A percentile compares a stretch with the other conserved stretches of the same genome.
phyloP scores from a whole-genome alignment of 2,888 invertebrate genomes.

The Drosophila ustulata region DNA sequence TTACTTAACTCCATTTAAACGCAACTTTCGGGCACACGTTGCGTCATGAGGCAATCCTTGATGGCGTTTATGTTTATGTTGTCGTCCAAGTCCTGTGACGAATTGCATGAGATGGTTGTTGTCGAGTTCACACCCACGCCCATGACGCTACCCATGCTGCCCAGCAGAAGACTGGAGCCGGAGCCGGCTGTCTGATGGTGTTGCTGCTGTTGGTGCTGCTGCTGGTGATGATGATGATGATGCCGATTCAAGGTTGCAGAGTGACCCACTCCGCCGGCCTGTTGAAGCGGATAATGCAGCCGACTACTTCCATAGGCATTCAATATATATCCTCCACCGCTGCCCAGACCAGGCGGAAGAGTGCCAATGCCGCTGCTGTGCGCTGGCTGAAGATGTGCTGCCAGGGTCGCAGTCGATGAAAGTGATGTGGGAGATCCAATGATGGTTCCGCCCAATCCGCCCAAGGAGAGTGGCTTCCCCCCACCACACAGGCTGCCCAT shows the following conservation, averaged over 20 bases:
- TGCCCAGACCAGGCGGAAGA: conserved; percentile 80
- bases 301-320: conserved; percentile 69
- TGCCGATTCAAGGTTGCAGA: conserved; percentile 71
- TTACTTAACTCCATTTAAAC: conserved; percentile 87
- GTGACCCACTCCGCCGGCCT: conserved; percentile 47
- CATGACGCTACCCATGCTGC: conserved; percentile 70
- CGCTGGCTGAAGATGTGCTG: conserved; percentile 63
- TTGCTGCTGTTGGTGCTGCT: conserved; percentile 54
- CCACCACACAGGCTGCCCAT: conserved; percentile 60
- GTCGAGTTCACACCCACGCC: conserved; percentile 73
- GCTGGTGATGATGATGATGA: conserved; percentile 66
- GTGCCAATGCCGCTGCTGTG: conserved; percentile 77
- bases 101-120: conserved; percentile 81
- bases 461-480: conserved; percentile 52
- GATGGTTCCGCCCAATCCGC: conserved; percentile 61
- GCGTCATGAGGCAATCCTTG: conserved; percentile 94
- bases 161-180: conserved; percentile 76
- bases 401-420: conserved; percentile 79
- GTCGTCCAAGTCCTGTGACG: conserved; percentile 84
- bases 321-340: conserved; percentile 81
- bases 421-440: conserved; percentile 83
- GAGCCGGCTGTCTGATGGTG: conserved; percentile 71
- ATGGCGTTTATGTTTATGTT: conserved; percentile 93
- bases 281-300: conserved; percentile 70
- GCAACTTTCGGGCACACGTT: conserved; percentile 94